Evolutionary conservation across 2,888 invertebrate genomes (phyloP).

Genomic region (Andricus curvator): DNA sequence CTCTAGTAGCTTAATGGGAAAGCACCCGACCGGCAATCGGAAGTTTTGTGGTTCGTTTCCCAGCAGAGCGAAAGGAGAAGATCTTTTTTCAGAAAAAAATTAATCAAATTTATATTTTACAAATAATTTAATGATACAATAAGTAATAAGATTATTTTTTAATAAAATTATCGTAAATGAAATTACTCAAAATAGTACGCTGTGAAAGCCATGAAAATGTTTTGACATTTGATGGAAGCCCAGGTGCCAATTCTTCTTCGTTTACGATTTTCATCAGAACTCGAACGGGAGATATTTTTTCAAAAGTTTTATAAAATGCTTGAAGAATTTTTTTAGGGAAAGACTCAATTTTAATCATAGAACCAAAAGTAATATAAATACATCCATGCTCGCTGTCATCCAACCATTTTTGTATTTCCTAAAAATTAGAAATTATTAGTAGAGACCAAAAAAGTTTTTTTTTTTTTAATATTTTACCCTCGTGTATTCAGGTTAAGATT

Average conservation of each 20-base stretch:
- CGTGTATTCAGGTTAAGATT: too few species aligned
- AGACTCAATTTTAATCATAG: conserved; percentile 72
- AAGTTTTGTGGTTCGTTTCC: too few species aligned
- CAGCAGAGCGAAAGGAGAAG: too few species aligned
- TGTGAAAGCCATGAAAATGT: conserved; percentile 70
- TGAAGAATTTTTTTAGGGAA: conserved; percentile 62
- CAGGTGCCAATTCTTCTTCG: conserved; percentile 64
- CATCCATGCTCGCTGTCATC: conserved; percentile 70
- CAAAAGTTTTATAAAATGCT: conserved; percentile 66
- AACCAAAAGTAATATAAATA: conserved; percentile 74
- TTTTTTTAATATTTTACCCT: too few species aligned
- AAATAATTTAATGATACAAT: too few species aligned
- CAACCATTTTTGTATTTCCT: conserved; percentile 72
- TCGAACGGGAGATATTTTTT: conserved; percentile 69
- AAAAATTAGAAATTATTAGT: neutral
- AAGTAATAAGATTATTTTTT: too few species aligned
- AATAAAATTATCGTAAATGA: neutral
- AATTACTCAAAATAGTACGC: conserved; percentile 65
- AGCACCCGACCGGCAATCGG: too few species aligned
- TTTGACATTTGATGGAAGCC: conserved; percentile 72
- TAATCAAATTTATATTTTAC: too few species aligned
- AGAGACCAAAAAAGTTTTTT: too few species aligned
- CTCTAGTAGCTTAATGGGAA: too few species aligned
- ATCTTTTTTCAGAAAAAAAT: too few species aligned
- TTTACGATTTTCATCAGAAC: conserved; percentile 71